A percentile compares a stretch with the other conserved stretches of the same genome.
Conservation (phyloP, 1,140 invertebrate species). For the Apis cerana region DNA sequence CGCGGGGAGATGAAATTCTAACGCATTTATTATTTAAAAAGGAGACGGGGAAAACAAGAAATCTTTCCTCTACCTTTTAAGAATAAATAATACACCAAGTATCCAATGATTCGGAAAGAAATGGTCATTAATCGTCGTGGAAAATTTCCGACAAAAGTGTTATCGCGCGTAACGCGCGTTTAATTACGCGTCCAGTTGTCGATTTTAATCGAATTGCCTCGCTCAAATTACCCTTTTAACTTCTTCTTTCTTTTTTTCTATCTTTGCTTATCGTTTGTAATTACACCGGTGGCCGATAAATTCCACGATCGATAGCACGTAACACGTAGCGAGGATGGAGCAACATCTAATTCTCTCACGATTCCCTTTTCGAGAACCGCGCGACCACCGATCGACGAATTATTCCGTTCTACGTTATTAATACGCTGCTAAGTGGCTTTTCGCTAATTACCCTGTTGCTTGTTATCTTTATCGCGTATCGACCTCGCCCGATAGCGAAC, state of each 20-base stretch:
- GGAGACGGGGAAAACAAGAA: too few relatives aligned
- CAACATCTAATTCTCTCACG: not conserved
- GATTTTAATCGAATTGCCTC: not conserved
- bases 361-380: not conserved
- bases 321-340: not conserved
- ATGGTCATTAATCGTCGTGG: not conserved
- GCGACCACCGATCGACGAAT: not conserved
- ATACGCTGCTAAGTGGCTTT: slow-evolving; percentile 42
- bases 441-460: slow-evolving; percentile 43
- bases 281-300: slow-evolving; percentile 30
- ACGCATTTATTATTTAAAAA: too few relatives aligned
- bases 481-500: slow-evolving; percentile 12
- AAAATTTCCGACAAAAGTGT: not conserved
- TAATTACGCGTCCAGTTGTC: slow-evolving; percentile 12
- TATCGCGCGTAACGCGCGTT: not conserved
- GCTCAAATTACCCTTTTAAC: too few relatives aligned
- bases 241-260: not conserved
- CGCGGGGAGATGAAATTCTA: too few relatives aligned
- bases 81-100: too few relatives aligned
- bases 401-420: slow-evolving; percentile 32
- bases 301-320: slow-evolving; percentile 10
- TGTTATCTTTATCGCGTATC: slow-evolving; percentile 46
- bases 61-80: too few relatives aligned
- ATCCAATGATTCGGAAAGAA: not conserved
- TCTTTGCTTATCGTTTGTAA: slow-evolving; percentile 1